Percentiles rank a stretch among this genome's conserved stretches.
These are phyloP conservation scores for Tetranychus urticae DNA, from an alignment of 1,140 invertebrate genomes.

Conservation along the genomic window DNA sequence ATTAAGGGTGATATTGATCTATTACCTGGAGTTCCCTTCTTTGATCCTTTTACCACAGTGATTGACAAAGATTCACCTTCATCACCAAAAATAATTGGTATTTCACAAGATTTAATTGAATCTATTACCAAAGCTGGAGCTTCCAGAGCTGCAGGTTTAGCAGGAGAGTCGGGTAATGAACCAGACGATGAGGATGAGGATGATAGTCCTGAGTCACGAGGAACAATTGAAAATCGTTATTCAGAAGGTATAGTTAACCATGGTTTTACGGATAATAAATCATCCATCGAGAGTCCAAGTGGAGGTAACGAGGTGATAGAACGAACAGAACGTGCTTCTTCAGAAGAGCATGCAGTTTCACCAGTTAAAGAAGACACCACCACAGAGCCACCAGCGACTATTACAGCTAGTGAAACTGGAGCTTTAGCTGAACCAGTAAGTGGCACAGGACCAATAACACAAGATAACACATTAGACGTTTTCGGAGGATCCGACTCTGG, in stretches of 20 bases:
- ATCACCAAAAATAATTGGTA: not conserved
- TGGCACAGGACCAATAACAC: not conserved
- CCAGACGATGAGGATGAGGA: not conserved
- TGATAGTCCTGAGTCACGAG: not conserved
- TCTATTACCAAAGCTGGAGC: not conserved
- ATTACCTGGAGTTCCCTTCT: not conserved
- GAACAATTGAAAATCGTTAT: not conserved
- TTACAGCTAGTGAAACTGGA: not conserved
- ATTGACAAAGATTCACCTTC: constrained; percentile 1
- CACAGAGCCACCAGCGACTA: not conserved
- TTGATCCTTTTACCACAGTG: constrained; percentile 8
- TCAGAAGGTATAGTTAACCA: not conserved
- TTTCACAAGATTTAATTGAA: not conserved
- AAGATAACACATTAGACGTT: not conserved
- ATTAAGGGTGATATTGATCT: not conserved
- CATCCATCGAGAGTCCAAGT: not conserved
- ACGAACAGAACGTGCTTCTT: too few species aligned
- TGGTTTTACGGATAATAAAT: not conserved
- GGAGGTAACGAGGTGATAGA: not conserved
- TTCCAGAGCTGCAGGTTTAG: not conserved
- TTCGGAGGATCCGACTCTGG: not conserved
- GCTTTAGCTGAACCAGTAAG: not conserved
- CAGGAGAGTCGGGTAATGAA: not conserved
- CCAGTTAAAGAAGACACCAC: not conserved
- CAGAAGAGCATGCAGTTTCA: not conserved